These are phyloP conservation scores for Limosa lapponica DNA, from an alignment of 2,797 vertebrate species.

Conservation along the genomic window DNA sequence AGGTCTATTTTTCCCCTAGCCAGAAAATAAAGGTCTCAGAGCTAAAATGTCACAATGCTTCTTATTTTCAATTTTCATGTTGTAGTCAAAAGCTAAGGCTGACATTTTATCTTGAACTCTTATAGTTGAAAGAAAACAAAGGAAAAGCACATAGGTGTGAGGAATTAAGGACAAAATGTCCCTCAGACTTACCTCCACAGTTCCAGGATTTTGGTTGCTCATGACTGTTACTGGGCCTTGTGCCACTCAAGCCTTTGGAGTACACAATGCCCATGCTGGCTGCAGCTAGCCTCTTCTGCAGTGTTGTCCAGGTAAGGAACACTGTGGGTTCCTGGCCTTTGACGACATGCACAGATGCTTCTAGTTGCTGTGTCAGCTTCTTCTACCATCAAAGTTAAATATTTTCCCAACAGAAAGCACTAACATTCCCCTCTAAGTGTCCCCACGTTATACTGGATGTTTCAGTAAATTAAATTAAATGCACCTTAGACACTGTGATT, in stretches of 20 bases:
- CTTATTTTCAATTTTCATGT: conserved; percentile 76
- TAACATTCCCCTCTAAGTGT: neutral
- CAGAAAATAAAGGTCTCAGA: conserved; percentile 75
- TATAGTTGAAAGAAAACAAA: conserved; percentile 64
- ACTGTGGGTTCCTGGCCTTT: neutral
- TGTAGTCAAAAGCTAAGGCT: conserved; percentile 68
- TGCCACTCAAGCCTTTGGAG: neutral
- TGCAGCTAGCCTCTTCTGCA: neutral
- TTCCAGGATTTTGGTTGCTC: neutral
- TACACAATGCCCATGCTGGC: neutral
- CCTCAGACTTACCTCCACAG: neutral
- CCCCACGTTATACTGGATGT: neutral
- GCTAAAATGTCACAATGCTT: conserved; percentile 80
- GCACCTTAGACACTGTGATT: neutral
- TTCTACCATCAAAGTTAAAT: neutral
- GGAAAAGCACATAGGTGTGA: conserved; percentile 37
- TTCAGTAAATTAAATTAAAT: neutral
- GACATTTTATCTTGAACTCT: conserved; percentile 72
- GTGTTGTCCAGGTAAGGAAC: neutral
- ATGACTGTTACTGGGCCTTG: neutral
- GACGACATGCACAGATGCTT: neutral
- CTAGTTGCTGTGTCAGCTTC: neutral
- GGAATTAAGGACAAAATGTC: neutral
- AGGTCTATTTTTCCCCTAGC: conserved; percentile 62
- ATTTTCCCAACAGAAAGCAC: neutral